Evolutionary conservation across 2,888 invertebrate species (phyloP), one percentile per base, ranked within the genome.

Genomic region (Lypha dubia): DNA sequence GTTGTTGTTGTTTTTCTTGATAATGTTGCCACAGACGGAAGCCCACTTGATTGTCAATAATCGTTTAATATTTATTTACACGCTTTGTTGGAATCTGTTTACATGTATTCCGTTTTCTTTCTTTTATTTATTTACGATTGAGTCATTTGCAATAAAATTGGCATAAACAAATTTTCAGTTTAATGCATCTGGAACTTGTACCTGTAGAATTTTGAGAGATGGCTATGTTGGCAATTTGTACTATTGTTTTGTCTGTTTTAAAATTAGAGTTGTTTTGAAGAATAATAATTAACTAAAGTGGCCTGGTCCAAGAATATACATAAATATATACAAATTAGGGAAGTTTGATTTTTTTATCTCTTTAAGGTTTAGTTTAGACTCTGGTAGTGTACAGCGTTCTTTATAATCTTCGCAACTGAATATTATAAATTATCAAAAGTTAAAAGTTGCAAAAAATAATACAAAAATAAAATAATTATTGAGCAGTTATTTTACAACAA

Each of bases 41-140:
- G 84, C 80, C 71, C 60, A 76, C 51, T 73, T 73, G 62, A 80
- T 80, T 84, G 84, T 84, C 80, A 84, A 84, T 84, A 84, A 80
- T 84, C 80, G 84, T 84, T 84, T 80, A 84, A 84, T 80, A 76
- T 83, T 68, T 62, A 77, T 77, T 77, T 84, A 63, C 68, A 35
- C 53, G 68, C 22, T 41, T 63, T 63, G 11, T 46, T 79, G 53
- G 22, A 3, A 13, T 79, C 13, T 44, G 62, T 60, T 71, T 58
- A 58, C 38, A 11, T n/a, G 9, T 38, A 15, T 28, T 1, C 32
- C 7, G 5, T 13, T 77, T 32, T 53, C 44, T 56, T n/a, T 38
- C 24, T 11, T 35, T 70, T 79, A 41, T 80, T 74, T 74, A 44
- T 41, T 75, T 71, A 68, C 20, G 35, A 84, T 77, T 76, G 68